Evolutionary conservation across 1,140 invertebrate genomes (phyloP).

Genomic region (Microplitis demolitor): DNA sequence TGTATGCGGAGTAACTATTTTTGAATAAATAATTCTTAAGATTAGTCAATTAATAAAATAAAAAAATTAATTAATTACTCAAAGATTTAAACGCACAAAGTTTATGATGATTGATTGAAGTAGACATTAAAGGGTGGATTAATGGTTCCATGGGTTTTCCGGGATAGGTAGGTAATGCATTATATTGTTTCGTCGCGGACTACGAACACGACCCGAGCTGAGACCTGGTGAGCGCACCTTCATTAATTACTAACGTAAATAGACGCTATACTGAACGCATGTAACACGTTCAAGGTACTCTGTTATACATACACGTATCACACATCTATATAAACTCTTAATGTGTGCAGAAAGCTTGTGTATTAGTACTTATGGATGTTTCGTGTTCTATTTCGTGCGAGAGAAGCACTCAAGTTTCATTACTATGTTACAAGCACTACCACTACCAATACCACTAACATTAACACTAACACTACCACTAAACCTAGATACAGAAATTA

Average conservation of each 20-base stretch:
- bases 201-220: neutral
- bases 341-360: neutral
- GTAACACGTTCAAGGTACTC: neutral
- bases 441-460: neutral
- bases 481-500: too few relatives aligned
- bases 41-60: neutral
- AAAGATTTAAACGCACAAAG: neutral
- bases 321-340: neutral
- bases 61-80: neutral
- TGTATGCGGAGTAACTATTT: too few relatives aligned
- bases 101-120: neutral
- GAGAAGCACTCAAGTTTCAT: neutral
- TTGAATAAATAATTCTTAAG: too few relatives aligned
- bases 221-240: neutral
- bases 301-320: neutral
- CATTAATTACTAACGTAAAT: slow-evolving; percentile 21
- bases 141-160: neutral
- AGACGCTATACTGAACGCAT: neutral
- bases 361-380: neutral
- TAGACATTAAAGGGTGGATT: slow-evolving; percentile 1
- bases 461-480: too few relatives aligned
- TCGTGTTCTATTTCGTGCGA: neutral
- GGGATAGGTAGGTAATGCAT: neutral
- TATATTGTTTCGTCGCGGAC: slow-evolving; percentile 9
- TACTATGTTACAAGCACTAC: too few relatives aligned